Percentiles rank a stretch among this genome's conserved stretches.
These are phyloP conservation scores for Halichoerus grypus DNA, from an alignment of 2,113 vertebrate species.

Conservation along the genomic window DNA sequence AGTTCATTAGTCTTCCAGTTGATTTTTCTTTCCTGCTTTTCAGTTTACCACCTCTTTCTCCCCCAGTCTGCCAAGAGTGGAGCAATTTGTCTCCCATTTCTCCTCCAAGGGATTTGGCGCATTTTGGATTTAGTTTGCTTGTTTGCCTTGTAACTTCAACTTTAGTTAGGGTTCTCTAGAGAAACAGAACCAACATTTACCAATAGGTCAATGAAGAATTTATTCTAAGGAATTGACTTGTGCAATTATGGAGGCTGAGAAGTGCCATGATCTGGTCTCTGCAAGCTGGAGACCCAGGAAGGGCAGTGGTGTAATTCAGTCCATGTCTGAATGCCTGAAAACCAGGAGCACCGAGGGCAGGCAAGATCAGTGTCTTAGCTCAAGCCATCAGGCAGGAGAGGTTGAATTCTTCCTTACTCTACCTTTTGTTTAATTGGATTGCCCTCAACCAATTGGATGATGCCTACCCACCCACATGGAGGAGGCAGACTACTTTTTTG, in stretches of 20 bases:
- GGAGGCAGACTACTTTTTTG: background rate
- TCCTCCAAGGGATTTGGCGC: background rate
- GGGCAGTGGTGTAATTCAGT: background rate
- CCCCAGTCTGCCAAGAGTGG: background rate
- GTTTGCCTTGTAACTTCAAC: background rate
- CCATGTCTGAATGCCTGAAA: background rate
- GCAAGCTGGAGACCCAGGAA: background rate
- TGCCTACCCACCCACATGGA: background rate
- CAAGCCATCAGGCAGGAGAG: background rate
- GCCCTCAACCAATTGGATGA: background rate
- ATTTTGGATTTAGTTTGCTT: background rate
- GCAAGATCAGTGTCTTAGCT: background rate
- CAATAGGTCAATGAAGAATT: background rate
- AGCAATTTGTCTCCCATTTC: background rate
- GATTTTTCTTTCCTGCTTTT: background rate
- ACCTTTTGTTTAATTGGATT: background rate
- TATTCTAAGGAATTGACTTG: background rate
- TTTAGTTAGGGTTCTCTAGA: background rate
- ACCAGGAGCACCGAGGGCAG: background rate
- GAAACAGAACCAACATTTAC: background rate
- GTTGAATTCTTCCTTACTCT: background rate
- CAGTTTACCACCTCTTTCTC: background rate
- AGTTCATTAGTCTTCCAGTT: background rate
- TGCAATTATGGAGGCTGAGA: background rate
- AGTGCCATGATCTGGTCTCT: background rate